Percentiles rank a stretch among this genome's conserved stretches.
These are phyloP conservation scores for Rissa tridactyla DNA, from an alignment of 2,113 vertebrate species.

Conservation along the genomic window DNA sequence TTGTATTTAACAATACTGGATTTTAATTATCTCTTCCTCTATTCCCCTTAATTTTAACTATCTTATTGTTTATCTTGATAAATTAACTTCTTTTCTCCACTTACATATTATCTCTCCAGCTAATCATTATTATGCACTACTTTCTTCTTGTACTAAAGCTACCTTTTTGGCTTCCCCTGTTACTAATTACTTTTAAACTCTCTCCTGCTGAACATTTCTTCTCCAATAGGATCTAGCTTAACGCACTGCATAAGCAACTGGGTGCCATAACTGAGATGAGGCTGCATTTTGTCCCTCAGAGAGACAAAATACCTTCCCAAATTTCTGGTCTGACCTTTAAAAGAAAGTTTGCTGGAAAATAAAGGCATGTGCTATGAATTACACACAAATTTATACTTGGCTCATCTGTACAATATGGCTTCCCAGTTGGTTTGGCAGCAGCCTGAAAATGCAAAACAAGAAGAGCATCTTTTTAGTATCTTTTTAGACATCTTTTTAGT, in stretches of 20 bases:
- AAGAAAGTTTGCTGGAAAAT: conserved; percentile 17
- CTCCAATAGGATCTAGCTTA: neutral
- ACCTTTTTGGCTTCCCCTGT: neutral
- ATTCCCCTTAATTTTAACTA: conserved; percentile 24
- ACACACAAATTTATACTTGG: neutral
- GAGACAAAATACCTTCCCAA: neutral
- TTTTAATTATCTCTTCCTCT: conserved; percentile 43
- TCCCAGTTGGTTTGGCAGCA: conserved; percentile 42
- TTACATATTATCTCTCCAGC: neutral
- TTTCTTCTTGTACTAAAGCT: neutral
- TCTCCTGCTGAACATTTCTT: conserved; percentile 16
- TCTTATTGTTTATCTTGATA: conserved; percentile 55
- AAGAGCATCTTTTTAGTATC: conserved; percentile 45
- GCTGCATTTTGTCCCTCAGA: neutral
- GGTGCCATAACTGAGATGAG: conserved; percentile 2
- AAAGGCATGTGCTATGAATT: neutral
- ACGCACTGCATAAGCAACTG: neutral
- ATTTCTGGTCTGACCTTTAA: conserved; percentile 26
- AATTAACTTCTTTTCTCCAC: conserved; percentile 29
- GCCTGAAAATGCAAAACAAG: conserved; percentile 9
- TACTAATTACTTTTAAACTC: conserved; percentile 40
- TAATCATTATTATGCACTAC: neutral
- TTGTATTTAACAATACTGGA: neutral
- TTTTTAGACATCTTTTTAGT: neutral
- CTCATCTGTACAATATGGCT: conserved; percentile 17